These are phyloP conservation scores for Leptogaster cylindrica DNA, from an alignment of 2,888 invertebrate species.

Conservation along the genomic window DNA sequence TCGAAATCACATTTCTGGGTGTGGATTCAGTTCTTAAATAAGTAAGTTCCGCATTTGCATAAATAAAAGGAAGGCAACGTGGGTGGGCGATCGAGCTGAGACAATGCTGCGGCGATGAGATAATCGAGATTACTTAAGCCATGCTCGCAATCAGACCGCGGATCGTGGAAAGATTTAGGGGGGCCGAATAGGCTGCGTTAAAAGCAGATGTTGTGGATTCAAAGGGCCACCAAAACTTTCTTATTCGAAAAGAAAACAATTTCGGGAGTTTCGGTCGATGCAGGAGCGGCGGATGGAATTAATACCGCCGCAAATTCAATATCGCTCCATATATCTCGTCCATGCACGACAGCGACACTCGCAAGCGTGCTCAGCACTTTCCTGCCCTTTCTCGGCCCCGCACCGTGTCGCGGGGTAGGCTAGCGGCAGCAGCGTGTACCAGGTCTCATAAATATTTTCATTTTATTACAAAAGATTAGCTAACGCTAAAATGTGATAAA, in stretches of 20 bases:
- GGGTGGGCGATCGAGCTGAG: background rate
- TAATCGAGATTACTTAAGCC: slow-evolving; percentile 26
- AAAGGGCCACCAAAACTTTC: background rate
- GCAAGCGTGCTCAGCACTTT: slow-evolving; percentile 24
- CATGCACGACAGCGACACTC: slow-evolving; percentile 25
- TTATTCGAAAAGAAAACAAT: background rate
- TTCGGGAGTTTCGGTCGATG: background rate
- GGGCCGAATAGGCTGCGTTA: too few species aligned
- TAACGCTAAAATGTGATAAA: slow-evolving; percentile 42
- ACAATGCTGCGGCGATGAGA: background rate
- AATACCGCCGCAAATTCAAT: slow-evolving; percentile 18
- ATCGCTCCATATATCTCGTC: slow-evolving; percentile 9
- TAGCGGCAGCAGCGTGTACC: slow-evolving; percentile 30
- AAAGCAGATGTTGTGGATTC: background rate
- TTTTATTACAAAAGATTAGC: slow-evolving; percentile 37
- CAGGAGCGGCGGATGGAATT: background rate
- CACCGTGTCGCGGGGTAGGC: background rate
- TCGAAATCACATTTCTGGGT: slow-evolving; percentile 26
- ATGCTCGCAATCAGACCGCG: background rate
- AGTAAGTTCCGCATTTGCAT: slow-evolving; percentile 33
- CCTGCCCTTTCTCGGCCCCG: background rate
- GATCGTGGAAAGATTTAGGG: too few species aligned
- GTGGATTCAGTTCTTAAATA: slow-evolving; percentile 36
- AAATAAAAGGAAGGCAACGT: slow-evolving; percentile 18
- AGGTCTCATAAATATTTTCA: slow-evolving; percentile 40